phyloP scores from a whole-genome alignment of 2,113 vertebrate species.

The Phycodurus eques region DNA sequence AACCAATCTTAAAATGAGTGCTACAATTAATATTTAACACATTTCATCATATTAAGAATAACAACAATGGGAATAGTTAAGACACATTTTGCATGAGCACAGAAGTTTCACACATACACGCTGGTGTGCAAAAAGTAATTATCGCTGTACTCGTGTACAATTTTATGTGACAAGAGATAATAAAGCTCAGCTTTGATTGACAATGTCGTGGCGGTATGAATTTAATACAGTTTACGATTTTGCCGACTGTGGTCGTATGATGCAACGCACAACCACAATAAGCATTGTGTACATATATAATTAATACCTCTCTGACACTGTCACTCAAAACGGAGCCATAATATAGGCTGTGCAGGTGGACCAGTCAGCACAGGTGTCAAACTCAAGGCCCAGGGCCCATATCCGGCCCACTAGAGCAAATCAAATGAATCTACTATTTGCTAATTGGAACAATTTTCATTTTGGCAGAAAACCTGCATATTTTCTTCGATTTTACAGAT shows the following conservation, averaged over 20 bases:
- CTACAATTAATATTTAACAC: no score
- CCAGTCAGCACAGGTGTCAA: no score
- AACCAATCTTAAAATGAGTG: not conserved
- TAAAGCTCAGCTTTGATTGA: not conserved
- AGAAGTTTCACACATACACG: constrained; percentile 1
- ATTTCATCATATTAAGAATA: not conserved
- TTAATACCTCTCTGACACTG: not conserved
- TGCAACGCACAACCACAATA: not conserved
- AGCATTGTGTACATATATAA: not conserved
- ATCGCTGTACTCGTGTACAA: not conserved
- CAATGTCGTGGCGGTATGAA: not conserved
- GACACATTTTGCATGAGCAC: constrained; percentile 49
- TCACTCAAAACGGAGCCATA: not conserved
- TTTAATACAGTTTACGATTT: not conserved
- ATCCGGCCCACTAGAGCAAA: no score
- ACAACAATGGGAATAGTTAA: constrained; percentile 4
- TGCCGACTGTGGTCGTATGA: not conserved
- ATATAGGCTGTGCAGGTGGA: not conserved
- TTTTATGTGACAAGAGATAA: not conserved
- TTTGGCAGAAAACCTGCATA: no score
- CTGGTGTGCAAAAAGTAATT: not conserved
- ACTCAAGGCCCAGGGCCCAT: no score
- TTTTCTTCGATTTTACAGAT: no score
- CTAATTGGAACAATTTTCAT: no score
- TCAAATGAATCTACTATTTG: no score